These are phyloP conservation scores for Channa argus DNA, from an alignment of 2,113 vertebrate genomes.

Conservation along the genomic window DNA sequence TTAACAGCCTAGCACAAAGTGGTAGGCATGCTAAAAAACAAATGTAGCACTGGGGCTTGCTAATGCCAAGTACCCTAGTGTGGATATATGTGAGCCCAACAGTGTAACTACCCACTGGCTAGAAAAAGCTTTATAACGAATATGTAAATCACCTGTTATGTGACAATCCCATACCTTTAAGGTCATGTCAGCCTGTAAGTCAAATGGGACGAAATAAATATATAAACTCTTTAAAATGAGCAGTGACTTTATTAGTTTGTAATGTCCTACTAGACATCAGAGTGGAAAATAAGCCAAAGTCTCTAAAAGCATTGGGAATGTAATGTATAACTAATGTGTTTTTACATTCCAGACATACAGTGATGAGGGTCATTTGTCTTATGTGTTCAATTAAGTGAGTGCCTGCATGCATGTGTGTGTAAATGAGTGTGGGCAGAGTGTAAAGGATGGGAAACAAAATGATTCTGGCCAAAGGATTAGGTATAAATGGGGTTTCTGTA, in stretches of 20 bases:
- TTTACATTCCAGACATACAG: constrained; percentile 68
- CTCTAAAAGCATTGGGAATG: constrained; percentile 48
- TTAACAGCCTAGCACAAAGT: not conserved
- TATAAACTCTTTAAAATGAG: not conserved
- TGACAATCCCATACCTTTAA: constrained; percentile 30
- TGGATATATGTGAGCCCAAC: constrained; percentile 19
- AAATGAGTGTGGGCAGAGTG: constrained; percentile 18
- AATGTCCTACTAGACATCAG: constrained; percentile 28
- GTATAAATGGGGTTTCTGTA: constrained; percentile 50
- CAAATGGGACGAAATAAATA: constrained; percentile 16
- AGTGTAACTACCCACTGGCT: constrained; percentile 36
- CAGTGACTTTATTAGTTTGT: not conserved
- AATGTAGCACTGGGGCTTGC: constrained; percentile 23
- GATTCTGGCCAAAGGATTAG: constrained; percentile 42
- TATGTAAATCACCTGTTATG: constrained; percentile 52
- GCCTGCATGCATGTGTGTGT: constrained; percentile 11
- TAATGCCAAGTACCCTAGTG: constrained; percentile 31
- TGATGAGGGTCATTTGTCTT: constrained; percentile 75
- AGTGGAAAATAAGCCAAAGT: constrained; percentile 18
- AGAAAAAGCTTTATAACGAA: constrained; percentile 34
- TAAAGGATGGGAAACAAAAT: constrained; percentile 50
- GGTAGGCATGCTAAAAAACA: constrained; percentile 19
- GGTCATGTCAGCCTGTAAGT: constrained; percentile 17
- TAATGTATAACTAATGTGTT: constrained; percentile 59
- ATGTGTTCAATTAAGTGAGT: constrained; percentile 53